Conservation (phyloP, 2,113 vertebrate species). For the Solenodon paradoxus region DNA sequence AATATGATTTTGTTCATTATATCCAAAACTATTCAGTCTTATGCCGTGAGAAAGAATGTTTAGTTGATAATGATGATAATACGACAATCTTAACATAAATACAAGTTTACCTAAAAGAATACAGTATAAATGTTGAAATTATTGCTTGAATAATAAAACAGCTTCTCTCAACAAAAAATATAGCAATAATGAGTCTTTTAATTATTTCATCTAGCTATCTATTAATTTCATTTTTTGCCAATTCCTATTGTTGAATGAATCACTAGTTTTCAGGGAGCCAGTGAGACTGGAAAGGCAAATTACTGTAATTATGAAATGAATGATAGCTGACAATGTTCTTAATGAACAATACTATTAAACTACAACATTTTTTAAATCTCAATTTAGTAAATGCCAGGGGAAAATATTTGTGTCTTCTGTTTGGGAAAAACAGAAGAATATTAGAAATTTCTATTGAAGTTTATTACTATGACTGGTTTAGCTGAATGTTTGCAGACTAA, state of each 20-base stretch:
- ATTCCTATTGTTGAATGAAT: neutral
- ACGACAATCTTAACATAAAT: neutral
- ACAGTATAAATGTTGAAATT: neutral
- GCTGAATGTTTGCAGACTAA: constrained; percentile 7
- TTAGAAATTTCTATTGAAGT: neutral
- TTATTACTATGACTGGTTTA: constrained; percentile 15
- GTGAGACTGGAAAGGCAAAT: neutral
- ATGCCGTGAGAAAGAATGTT: neutral
- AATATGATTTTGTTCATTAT: neutral
- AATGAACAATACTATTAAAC: neutral
- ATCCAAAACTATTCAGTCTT: neutral
- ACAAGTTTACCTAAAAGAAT: neutral
- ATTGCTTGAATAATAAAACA: neutral
- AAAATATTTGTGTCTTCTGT: neutral
- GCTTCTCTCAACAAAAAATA: neutral
- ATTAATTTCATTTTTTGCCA: neutral
- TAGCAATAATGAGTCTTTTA: neutral
- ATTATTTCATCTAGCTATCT: neutral
- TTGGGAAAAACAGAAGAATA: neutral
- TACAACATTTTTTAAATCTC: neutral
- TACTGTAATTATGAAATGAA: neutral
- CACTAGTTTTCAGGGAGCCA: neutral
- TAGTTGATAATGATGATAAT: neutral
- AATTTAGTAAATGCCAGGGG: neutral
- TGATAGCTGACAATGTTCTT: neutral